Conservation (phyloP, 2,888 invertebrate genomes). For the Augochlorella aurata region DNA sequence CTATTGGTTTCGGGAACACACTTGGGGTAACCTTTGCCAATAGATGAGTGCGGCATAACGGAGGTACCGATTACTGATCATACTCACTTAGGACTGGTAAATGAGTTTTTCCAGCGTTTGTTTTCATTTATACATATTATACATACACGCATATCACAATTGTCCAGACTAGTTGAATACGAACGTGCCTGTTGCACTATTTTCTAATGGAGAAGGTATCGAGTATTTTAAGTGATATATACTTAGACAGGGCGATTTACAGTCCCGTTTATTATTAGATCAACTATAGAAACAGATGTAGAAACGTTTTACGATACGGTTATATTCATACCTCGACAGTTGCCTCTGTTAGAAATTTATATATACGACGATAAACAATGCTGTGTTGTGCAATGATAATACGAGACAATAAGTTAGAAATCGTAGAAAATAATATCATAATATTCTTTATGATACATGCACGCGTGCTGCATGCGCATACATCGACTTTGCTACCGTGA, state of each 20-base stretch:
- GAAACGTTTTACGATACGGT: conserved; percentile 51
- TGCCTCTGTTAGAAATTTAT: conserved; percentile 65
- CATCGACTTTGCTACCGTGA: conserved; percentile 56
- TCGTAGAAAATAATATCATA: conserved; percentile 31
- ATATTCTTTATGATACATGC: conserved; percentile 46
- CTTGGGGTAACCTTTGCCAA: conserved; percentile 49
- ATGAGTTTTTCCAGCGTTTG: conserved; percentile 43
- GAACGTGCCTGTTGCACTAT: conserved; percentile 47
- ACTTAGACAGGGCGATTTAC: conserved; percentile 31
- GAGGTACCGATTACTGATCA: conserved; percentile 27
- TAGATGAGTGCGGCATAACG: conserved; percentile 74
- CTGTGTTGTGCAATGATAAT: conserved; percentile 61
- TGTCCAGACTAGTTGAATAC: conserved; percentile 46
- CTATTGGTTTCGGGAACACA: conserved; percentile 63
- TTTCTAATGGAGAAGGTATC: conserved; percentile 49
- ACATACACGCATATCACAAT: conserved; percentile 57
- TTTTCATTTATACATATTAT: conserved; percentile 45
- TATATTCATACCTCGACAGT: conserved; percentile 61
- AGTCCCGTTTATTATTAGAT: conserved; percentile 37
- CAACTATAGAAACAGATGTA: conserved; percentile 34
- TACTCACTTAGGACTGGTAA: conserved; percentile 40
- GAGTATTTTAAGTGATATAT: conserved; percentile 37
- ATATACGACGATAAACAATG: conserved; percentile 50
- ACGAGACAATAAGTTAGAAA: conserved; percentile 65
- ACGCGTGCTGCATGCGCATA: conserved; percentile 31